A percentile compares a stretch with the other conserved stretches of the same genome.
Evolutionary conservation across 2,797 vertebrate genomes (phyloP).

Genomic region (Epinephelus malabaricus): DNA sequence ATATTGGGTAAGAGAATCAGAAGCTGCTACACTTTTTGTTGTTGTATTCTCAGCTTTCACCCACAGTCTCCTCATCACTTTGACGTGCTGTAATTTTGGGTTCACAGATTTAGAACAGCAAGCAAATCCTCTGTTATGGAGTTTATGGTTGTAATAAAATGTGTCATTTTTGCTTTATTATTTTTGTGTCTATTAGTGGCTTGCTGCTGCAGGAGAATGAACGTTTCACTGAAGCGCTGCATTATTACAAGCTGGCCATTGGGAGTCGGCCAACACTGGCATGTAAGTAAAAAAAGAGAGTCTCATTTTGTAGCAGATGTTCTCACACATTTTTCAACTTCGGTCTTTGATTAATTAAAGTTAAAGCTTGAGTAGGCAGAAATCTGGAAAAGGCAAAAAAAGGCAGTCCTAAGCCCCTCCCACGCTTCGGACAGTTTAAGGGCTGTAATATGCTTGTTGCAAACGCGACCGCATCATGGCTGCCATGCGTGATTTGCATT

Average conservation of each 20-base stretch:
- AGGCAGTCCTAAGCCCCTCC: too few relatives aligned
- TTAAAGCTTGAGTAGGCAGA: too few relatives aligned
- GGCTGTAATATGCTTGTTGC: too few relatives aligned
- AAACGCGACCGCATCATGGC: too few relatives aligned
- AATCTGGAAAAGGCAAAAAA: too few relatives aligned
- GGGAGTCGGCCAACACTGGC: slow-evolving; percentile 97
- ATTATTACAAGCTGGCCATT: slow-evolving; percentile 97
- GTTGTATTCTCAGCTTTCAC: slow-evolving; percentile 28
- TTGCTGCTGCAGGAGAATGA: slow-evolving; percentile 96
- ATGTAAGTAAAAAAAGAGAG: slow-evolving; percentile 89
- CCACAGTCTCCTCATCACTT: slow-evolving; percentile 17
- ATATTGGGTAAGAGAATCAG: slow-evolving; percentile 14
- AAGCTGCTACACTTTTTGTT: neutral
- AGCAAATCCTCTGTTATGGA: neutral
- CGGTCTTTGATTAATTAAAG: slow-evolving; percentile 23
- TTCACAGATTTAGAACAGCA: slow-evolving; percentile 10
- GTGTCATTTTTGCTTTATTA: slow-evolving; percentile 16
- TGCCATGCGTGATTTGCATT: too few relatives aligned
- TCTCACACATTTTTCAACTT: neutral
- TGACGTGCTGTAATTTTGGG: slow-evolving; percentile 20
- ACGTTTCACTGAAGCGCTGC: slow-evolving; percentile 93
- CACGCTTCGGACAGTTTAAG: too few relatives aligned
- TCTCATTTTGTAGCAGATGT: slow-evolving; percentile 1
- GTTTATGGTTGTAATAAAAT: neutral
- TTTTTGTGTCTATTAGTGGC: slow-evolving; percentile 85